Base-by-base conservation (phyloP, 1,140 invertebrate species). In the Penaeus indicus region DNA sequence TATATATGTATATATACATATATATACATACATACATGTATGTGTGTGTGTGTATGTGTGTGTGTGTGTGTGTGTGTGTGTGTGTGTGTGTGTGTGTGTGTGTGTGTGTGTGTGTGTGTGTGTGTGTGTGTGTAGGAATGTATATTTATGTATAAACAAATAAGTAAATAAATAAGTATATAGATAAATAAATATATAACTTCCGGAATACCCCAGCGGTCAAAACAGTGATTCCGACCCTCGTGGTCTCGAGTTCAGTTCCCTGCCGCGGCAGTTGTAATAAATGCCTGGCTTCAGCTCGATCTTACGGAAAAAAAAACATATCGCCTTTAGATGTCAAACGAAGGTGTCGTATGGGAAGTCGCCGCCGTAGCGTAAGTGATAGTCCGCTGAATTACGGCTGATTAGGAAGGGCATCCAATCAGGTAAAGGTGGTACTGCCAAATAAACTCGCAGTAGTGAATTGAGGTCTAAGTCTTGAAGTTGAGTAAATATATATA, bases 21-120 rank as follows among this genome's bases (percentile, higher is more conserved):
- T 18, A 69, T 69, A 7, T 69, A 69, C 27, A 69, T 69, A 69
- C 27, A 69, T 69, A 69, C 27, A 69, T 69, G 27, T 69, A 69
- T 69, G 27, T 69, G 27, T 69, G 27, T 69, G 72, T 8, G 72
- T 75, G 72, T 75, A 13, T 38, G 75, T 38, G 25, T 38, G 75
- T 38, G 32, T 38, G 75, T 38, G 75, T 78, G 75, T 78, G 75
- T 78, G 75, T 78, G 75, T 78, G 75, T 78, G 75, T 78, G 75
- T 78, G 32, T 78, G 75, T 78, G 25, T 78, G 75, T 78, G 75
- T 78, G 32, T 78, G 13, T 27, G 32, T 78, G 75, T 78, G 75
- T 78, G 75, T 78, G 75, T 78, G 32, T 78, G 75, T 78, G 75
- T 78, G 75, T 78, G 75, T 78, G 75, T 78, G 75, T 78, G 75